Percentiles rank a stretch among this genome's conserved stretches.
phyloP scores from a whole-genome alignment of 2,888 invertebrate genomes.

The Psococerastis gibbosa region DNA sequence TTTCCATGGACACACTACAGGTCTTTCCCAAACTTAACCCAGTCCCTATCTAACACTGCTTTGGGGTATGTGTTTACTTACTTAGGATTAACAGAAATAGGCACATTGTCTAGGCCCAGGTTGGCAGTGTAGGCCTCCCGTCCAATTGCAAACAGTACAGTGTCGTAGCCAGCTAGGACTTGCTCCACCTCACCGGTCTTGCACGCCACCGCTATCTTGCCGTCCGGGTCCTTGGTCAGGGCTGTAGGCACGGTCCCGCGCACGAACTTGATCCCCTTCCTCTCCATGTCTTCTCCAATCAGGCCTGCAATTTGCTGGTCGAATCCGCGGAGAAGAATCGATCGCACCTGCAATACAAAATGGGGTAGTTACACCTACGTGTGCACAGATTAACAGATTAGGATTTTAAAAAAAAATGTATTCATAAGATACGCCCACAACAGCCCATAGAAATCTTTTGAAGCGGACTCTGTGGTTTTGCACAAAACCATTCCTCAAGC shows the following conservation, averaged over 20 bases:
- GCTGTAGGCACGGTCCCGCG: slow-evolving; percentile 25
- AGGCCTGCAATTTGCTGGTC: slow-evolving; percentile 36
- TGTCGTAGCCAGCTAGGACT: slow-evolving; percentile 32
- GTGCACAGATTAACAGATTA: no score
- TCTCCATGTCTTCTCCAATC: slow-evolving; percentile 30
- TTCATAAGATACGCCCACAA: no score
- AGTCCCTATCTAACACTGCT: no score
- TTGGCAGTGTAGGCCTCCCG: slow-evolving; percentile 32
- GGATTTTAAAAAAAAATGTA: no score
- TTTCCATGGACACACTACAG: no score
- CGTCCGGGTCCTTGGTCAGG: slow-evolving; percentile 26
- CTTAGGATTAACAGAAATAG: slow-evolving; percentile 26
- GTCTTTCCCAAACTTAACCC: no score
- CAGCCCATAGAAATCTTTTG: no score
- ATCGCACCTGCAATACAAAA: slow-evolving; percentile 24
- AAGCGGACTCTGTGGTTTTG: no score
- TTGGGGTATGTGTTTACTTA: slow-evolving; percentile 15
- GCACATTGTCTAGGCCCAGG: slow-evolving; percentile 28
- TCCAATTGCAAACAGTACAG: slow-evolving; percentile 35
- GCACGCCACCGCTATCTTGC: neutral
- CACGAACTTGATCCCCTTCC: slow-evolving; percentile 29
- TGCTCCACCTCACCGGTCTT: slow-evolving; percentile 21
- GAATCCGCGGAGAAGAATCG: slow-evolving; percentile 36
- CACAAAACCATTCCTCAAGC: no score
- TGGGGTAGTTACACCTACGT: no score